A percentile compares a stretch with the other conserved stretches of the same genome.
These are phyloP conservation scores for Odontomachus brunneus DNA, from an alignment of 1,140 invertebrate species.

Conservation along the genomic window DNA sequence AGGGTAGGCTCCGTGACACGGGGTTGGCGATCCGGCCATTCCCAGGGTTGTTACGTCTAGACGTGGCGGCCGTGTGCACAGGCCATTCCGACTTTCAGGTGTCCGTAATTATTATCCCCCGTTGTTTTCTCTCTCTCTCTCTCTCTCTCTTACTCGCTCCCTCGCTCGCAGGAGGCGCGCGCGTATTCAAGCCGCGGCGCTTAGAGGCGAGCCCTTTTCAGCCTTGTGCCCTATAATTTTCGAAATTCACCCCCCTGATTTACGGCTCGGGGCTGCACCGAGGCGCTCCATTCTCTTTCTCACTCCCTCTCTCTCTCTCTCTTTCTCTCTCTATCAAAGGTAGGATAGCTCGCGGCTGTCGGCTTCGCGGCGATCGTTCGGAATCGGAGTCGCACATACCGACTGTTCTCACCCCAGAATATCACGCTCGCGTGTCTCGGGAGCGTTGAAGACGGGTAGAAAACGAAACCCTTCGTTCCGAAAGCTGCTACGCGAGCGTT, in stretches of 20 bases:
- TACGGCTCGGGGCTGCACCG: constrained; percentile 64
- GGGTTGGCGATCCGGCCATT: constrained; percentile 76
- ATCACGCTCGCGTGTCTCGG: constrained; percentile 25
- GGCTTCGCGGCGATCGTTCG: constrained; percentile 15
- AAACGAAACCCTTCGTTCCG: background rate
- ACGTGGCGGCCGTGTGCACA: constrained; percentile 71
- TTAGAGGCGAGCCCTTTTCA: constrained; percentile 72
- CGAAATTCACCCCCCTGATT: constrained; percentile 79
- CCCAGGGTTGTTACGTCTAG: constrained; percentile 78
- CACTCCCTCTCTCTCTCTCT: too few species aligned
- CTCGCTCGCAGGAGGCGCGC: constrained; percentile 46
- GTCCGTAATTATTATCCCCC: constrained; percentile 81
- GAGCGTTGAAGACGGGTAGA: constrained; percentile 5
- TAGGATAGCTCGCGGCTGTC: constrained; percentile 42
- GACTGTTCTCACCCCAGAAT: constrained; percentile 22
- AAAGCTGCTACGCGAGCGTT: background rate
- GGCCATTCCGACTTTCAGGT: constrained; percentile 82
- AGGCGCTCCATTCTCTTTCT: background rate
- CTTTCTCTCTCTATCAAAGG: background rate
- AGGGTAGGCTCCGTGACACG: constrained; percentile 70
- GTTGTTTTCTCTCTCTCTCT: constrained; percentile 51
- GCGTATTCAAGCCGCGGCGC: constrained; percentile 71
- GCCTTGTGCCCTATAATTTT: constrained; percentile 81
- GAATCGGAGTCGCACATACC: constrained; percentile 28
- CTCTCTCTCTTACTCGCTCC: constrained; percentile 38